A percentile compares a stretch with the other conserved stretches of the same genome.
Conservation (phyloP, 2,113 vertebrate genomes). For the Podocnemis expansa region DNA sequence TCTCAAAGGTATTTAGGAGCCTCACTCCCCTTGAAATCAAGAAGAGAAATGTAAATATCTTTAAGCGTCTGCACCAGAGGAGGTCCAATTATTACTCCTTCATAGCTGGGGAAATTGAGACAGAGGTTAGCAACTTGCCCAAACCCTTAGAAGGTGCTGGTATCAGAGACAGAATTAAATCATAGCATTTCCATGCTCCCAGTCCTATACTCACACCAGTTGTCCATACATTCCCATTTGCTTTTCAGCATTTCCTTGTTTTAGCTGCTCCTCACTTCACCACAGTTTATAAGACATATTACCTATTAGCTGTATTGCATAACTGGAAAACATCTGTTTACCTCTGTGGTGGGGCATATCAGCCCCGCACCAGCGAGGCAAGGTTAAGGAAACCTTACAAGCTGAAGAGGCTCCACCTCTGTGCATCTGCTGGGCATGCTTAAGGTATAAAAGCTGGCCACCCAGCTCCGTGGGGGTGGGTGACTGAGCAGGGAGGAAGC, state of each 20-base stretch:
- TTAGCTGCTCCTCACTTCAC: fast-evolving
- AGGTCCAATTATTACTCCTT: slow-evolving; percentile 20
- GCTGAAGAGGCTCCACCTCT: no score
- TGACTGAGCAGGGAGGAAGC: no score
- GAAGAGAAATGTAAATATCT: no score
- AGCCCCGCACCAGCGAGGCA: no score
- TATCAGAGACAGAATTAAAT: slow-evolving; percentile 22
- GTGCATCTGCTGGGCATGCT: no score
- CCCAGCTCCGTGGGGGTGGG: no score
- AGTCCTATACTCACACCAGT: background rate
- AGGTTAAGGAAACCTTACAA: no score
- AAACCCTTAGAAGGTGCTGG: slow-evolving; percentile 44
- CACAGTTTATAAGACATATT: background rate
- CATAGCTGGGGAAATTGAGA: slow-evolving; percentile 38
- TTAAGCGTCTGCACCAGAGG: background rate
- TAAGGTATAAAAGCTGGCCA: no score
- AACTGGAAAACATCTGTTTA: background rate
- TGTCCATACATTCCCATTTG: slow-evolving; percentile 45
- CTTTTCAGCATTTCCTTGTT: slow-evolving; percentile 36
- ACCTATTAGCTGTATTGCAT: background rate
- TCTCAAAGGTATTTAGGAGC: no score
- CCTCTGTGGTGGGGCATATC: no score
- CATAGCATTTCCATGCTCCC: slow-evolving; percentile 49
- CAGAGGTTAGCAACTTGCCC: background rate
- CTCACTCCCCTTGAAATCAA: no score